Evolutionary conservation across 2,797 vertebrate genomes (phyloP).

Genomic region (Karalla daura): DNA sequence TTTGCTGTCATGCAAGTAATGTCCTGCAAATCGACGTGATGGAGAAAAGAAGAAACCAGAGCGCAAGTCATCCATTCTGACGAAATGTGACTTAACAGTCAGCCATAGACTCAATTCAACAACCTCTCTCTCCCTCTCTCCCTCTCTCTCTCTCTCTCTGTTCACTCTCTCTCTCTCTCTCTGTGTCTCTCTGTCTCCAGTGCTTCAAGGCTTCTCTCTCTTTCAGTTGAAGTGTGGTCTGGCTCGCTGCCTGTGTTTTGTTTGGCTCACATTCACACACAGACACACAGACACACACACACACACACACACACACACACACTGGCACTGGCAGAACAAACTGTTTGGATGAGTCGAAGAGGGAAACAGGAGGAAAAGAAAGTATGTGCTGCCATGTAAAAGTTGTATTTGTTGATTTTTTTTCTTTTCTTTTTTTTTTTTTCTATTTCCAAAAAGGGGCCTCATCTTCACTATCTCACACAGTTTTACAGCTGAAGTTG

Average conservation of each 20-base stretch:
- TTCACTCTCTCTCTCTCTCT: conserved; percentile 49
- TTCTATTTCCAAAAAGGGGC: conserved; percentile 11
- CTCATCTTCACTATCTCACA: too few relatives aligned
- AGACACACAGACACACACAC: conserved; percentile 2
- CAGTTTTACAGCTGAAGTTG: conserved; percentile 1
- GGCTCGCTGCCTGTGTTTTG: conserved; percentile 92
- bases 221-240: conserved; percentile 90
- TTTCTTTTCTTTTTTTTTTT: conserved; percentile 9
- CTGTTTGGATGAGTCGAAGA: conserved; percentile 81
- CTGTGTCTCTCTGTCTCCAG: conserved; percentile 21
- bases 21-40: neutral
- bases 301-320: neutral
- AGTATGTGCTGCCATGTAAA: conserved; percentile 18
- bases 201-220: conserved; percentile 84
- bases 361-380: conserved; percentile 17
- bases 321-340: conserved; percentile 85
- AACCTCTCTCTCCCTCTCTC: conserved; percentile 54
- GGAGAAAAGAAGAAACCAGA: neutral
- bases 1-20: neutral
- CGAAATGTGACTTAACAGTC: conserved; percentile 27
- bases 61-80: neutral
- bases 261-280: conserved; percentile 87
- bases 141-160: neutral
- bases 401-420: too few relatives aligned
- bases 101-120: conserved; percentile 67